Evolutionary conservation across 2,888 invertebrate species (phyloP).

Genomic region (Chloroclysta siterata): DNA sequence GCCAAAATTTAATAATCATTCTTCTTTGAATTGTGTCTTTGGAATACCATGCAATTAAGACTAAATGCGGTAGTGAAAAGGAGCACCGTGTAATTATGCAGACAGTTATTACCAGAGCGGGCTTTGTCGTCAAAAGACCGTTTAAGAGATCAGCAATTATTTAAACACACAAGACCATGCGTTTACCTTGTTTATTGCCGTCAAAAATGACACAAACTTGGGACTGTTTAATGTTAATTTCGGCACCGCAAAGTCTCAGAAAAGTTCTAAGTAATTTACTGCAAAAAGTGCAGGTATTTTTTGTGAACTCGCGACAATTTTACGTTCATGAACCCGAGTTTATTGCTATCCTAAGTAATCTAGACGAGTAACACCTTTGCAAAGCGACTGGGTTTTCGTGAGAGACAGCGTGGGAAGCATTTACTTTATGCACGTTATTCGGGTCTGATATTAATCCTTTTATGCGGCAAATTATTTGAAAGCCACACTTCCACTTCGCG

Average conservation of each 20-base stretch:
- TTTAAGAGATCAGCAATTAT: slow-evolving; percentile 61
- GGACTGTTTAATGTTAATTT: slow-evolving; percentile 72
- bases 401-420: slow-evolving; percentile 68
- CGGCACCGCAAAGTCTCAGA: slow-evolving; percentile 64
- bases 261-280: slow-evolving; percentile 68
- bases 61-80: slow-evolving; percentile 44
- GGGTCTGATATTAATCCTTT: slow-evolving; percentile 59
- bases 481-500: slow-evolving; percentile 42
- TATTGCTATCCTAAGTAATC: slow-evolving; percentile 73
- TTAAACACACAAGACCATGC: slow-evolving; percentile 65
- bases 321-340: slow-evolving; percentile 71
- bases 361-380: slow-evolving; percentile 77
- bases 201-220: slow-evolving; percentile 65
- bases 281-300: slow-evolving; percentile 79
- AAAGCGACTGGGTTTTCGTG: slow-evolving; percentile 66
- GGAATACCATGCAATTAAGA: slow-evolving; percentile 41
- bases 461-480: slow-evolving; percentile 69
- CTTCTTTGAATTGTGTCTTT: slow-evolving; percentile 35
- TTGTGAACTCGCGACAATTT: slow-evolving; percentile 60
- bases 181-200: slow-evolving; percentile 70
- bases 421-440: slow-evolving; percentile 63
- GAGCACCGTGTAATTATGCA: slow-evolving; percentile 40
- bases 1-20: slow-evolving; percentile 31
- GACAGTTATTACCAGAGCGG: slow-evolving; percentile 45
- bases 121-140: slow-evolving; percentile 45